Evolutionary conservation across 2,113 vertebrate genomes (phyloP).

Genomic region (Oreochromis spilurus): DNA sequence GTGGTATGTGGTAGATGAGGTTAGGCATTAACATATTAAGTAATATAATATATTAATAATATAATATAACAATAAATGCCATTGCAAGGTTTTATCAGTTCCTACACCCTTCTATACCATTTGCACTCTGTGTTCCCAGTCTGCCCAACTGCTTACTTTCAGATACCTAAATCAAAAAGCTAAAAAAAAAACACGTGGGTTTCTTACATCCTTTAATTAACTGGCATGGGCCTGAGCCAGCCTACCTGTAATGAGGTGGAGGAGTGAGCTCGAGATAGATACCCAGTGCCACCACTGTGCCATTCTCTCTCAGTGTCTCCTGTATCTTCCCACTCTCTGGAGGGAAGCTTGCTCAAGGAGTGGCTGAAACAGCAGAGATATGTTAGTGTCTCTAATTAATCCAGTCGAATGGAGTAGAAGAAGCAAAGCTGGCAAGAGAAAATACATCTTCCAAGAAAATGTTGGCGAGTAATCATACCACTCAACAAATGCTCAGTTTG

Average conservation of each 20-base stretch:
- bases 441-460: background rate
- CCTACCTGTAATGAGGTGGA: slow-evolving; percentile 62
- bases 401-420: background rate
- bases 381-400: background rate
- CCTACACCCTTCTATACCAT: background rate
- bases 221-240: background rate
- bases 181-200: background rate
- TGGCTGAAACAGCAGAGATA: slow-evolving; percentile 58
- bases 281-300: slow-evolving; percentile 43
- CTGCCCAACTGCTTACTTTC: background rate
- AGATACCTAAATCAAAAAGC: background rate
- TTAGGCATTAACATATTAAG: slow-evolving; percentile 24
- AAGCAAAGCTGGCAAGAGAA: background rate
- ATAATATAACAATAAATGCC: background rate
- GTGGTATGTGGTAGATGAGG: background rate
- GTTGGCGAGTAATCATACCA: background rate
- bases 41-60: background rate
- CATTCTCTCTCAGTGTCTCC: slow-evolving; percentile 58
- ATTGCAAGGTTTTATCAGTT: background rate
- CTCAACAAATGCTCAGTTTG: background rate
- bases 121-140: background rate
- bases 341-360: slow-evolving; percentile 65
- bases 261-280: slow-evolving; percentile 65
- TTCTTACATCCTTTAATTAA: background rate
- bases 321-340: slow-evolving; percentile 64